Percentiles rank a stretch among this genome's conserved stretches.
phyloP scores from a whole-genome alignment of 2,888 invertebrate species.

The Sphaerophoria rueppellii region DNA sequence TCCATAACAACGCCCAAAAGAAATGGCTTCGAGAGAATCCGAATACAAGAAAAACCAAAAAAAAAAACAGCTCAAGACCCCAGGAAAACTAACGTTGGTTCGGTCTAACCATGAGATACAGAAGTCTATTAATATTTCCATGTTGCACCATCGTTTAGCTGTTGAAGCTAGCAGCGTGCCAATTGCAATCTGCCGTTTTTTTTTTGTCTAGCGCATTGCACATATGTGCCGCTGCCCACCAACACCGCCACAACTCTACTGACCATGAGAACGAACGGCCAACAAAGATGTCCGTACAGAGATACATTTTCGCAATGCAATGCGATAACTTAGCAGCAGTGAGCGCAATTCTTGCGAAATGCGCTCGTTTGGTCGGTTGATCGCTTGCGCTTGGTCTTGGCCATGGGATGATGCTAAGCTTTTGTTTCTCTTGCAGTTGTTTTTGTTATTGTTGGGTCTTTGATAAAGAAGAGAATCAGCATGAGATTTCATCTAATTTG shows the following conservation, averaged over 20 bases:
- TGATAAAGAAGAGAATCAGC: constrained; percentile 73
- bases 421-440: constrained; percentile 48
- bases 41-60: not conserved
- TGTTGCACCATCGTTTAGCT: constrained; percentile 72
- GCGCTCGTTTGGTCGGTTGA: constrained; percentile 20
- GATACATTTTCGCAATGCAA: constrained; percentile 70
- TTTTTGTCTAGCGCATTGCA: constrained; percentile 44
- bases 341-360: constrained; percentile 63
- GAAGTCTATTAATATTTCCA: constrained; percentile 73
- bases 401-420: constrained; percentile 17
- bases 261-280: constrained; percentile 59
- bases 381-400: constrained; percentile 5
- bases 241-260: constrained; percentile 4
- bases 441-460: constrained; percentile 51
- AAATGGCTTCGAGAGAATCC: constrained; percentile 22
- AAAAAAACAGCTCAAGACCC: constrained; percentile 19
- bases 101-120: constrained; percentile 55
- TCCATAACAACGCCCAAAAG: constrained; percentile 18
- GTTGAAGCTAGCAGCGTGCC: constrained; percentile 57
- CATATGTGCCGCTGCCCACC: constrained; percentile 13
- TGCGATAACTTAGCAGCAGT: constrained; percentile 57
- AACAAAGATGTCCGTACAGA: constrained; percentile 57
- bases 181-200: constrained; percentile 56
- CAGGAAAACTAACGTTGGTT: constrained; percentile 22
- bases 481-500: constrained; percentile 77